A percentile compares a stretch with the other conserved stretches of the same genome.
Conservation (phyloP, 1,140 invertebrate species). For the Lucilia sericata region DNA sequence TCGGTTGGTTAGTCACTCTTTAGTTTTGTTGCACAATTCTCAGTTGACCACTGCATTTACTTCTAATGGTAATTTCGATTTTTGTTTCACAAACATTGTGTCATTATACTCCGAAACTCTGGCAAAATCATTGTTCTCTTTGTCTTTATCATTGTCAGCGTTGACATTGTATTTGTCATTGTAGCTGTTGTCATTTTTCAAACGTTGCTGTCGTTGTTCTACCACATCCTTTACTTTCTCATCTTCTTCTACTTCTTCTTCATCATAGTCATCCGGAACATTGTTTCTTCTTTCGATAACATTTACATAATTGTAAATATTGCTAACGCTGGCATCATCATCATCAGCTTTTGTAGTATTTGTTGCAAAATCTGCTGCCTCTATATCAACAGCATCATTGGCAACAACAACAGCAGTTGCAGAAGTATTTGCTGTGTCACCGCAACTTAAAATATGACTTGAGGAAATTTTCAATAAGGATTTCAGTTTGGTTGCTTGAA, state of each 20-base stretch:
- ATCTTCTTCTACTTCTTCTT: neutral
- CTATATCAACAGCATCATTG: slow-evolving; percentile 47
- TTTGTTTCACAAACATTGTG: neutral
- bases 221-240: neutral
- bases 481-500: slow-evolving; percentile 64
- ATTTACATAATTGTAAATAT: neutral
- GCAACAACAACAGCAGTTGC: neutral
- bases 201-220: too few species aligned
- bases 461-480: slow-evolving; percentile 60
- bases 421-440: slow-evolving; percentile 48
- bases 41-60: slow-evolving; percentile 61
- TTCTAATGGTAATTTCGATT: slow-evolving; percentile 56
- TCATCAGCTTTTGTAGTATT: neutral
- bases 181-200: neutral
- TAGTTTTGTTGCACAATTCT: too few species aligned
- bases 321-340: neutral
- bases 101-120: neutral
- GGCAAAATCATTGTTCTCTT: neutral
- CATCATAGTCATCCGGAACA: slow-evolving; percentile 21
- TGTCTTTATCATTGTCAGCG: slow-evolving; percentile 45
- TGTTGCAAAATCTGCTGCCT: neutral
- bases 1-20: too few species aligned
- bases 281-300: neutral
- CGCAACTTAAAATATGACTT: slow-evolving; percentile 50
- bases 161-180: slow-evolving; percentile 50